A percentile compares a stretch with the other conserved stretches of the same genome.
These are phyloP conservation scores for Acanthopagrus latus DNA, from an alignment of 2,797 vertebrate species.

Conservation along the genomic window DNA sequence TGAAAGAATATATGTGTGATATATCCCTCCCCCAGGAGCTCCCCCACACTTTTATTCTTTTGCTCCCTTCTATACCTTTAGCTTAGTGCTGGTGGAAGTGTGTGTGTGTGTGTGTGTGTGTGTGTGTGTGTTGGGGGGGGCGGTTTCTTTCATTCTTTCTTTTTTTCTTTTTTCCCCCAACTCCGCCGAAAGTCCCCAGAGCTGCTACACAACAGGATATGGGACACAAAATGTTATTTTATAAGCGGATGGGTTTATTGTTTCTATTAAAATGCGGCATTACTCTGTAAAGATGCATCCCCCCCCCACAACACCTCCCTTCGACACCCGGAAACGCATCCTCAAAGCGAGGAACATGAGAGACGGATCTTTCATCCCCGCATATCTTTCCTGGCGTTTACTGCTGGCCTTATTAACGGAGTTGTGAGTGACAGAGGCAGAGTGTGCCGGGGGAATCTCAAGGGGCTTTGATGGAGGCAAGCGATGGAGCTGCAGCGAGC, in stretches of 20 bases:
- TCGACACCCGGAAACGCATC: constrained; percentile 73
- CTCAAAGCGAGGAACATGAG: constrained; percentile 78
- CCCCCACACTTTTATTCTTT: constrained; percentile 72
- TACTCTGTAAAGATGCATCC: constrained; percentile 73
- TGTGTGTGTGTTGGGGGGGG: too few relatives aligned
- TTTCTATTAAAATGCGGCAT: constrained; percentile 81
- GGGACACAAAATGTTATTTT: constrained; percentile 80
- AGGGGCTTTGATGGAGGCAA: constrained; percentile 74
- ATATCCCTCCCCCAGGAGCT: constrained; percentile 78
- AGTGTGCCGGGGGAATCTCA: constrained; percentile 69
- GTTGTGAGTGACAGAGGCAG: constrained; percentile 80
- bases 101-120: too few relatives aligned
- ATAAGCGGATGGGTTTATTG: constrained; percentile 82
- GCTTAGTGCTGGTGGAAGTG: constrained; percentile 43
- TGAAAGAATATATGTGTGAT: constrained; percentile 83
- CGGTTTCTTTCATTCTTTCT: too few relatives aligned
- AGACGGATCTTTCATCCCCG: constrained; percentile 80
- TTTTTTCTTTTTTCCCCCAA: background rate
- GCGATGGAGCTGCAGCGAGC: constrained; percentile 63
- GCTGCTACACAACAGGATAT: constrained; percentile 75
- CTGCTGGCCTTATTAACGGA: constrained; percentile 85
- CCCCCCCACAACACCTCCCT: constrained; percentile 48
- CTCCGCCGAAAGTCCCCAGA: constrained; percentile 66
- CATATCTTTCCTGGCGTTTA: constrained; percentile 83
- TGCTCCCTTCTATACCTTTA: constrained; percentile 74